Evolutionary conservation across 2,113 vertebrate genomes (phyloP).

Genomic region (Neolamprologus brichardi): DNA sequence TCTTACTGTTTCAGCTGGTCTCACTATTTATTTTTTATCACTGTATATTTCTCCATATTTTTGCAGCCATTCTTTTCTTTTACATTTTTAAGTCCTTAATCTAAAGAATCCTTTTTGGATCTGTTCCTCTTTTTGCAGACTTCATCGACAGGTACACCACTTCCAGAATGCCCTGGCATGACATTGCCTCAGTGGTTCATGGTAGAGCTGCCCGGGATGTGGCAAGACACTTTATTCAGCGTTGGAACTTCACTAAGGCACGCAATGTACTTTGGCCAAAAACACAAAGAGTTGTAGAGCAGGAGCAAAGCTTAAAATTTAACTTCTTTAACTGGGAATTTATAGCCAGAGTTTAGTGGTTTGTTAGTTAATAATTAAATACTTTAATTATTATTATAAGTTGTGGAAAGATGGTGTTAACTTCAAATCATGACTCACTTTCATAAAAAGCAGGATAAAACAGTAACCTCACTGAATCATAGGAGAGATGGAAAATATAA

Average conservation of each 20-base stretch:
- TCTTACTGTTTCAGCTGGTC: background rate
- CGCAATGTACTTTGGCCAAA: background rate
- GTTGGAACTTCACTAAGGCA: conserved; percentile 99
- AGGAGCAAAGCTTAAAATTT: background rate
- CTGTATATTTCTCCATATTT: background rate
- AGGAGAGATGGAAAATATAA: conserved; percentile 1
- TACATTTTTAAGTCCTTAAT: background rate
- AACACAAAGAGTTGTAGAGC: background rate
- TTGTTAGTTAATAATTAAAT: background rate
- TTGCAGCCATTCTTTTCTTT: background rate
- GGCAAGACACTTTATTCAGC: conserved; percentile 95
- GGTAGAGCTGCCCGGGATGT: conserved; percentile 87
- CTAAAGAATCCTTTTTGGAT: background rate
- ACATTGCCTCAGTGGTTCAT: conserved; percentile 87
- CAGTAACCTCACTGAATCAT: background rate
- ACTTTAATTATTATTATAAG: background rate
- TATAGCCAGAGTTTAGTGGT: background rate
- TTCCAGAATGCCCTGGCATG: conserved; percentile 98
- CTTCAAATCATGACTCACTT: background rate
- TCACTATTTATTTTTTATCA: background rate
- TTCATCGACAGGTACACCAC: conserved; percentile 93
- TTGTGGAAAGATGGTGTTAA: background rate
- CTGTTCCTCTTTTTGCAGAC: conserved; percentile 58
- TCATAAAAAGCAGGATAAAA: background rate
- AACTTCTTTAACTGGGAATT: background rate